Percentiles rank a stretch among this genome's conserved stretches.
phyloP scores from a whole-genome alignment of 2,888 invertebrate genomes.

The Plagodis pulveraria region DNA sequence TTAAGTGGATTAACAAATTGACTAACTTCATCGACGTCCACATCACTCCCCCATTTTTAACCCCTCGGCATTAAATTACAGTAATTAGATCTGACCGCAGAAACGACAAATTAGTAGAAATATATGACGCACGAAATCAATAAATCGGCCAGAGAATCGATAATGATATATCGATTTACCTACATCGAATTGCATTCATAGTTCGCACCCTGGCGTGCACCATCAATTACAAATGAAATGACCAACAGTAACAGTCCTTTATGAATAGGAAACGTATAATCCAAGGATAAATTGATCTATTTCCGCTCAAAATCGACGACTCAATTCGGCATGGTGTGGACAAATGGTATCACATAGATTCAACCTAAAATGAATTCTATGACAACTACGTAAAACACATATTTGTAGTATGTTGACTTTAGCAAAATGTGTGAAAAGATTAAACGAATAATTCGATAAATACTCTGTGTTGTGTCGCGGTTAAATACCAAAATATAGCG shows the following conservation, averaged over 20 bases:
- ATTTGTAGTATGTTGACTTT: conserved; percentile 7
- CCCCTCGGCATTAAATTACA: conserved; percentile 25
- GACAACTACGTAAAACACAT: not conserved
- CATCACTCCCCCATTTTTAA: conserved; percentile 18
- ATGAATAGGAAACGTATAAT: conserved; percentile 49
- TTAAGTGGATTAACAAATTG: too few species aligned
- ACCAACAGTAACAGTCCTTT: conserved; percentile 37
- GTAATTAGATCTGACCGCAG: conserved; percentile 31
- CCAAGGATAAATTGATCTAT: conserved; percentile 74
- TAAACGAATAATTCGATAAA: conserved; percentile 36
- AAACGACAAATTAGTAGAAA: conserved; percentile 34
- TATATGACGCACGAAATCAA: conserved; percentile 33
- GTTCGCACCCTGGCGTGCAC: conserved; percentile 30
- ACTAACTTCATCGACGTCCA: conserved; percentile 13
- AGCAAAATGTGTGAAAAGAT: conserved; percentile 19
- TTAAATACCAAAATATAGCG: conserved; percentile 33
- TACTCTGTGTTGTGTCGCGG: conserved; percentile 27
- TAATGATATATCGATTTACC: conserved; percentile 67
- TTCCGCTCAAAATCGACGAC: conserved; percentile 70
- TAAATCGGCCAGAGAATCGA: conserved; percentile 40
- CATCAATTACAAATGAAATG: conserved; percentile 36
- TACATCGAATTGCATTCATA: conserved; percentile 48
- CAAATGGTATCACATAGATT: conserved; percentile 14
- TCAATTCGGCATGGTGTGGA: conserved; percentile 38
- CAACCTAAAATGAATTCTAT: conserved; percentile 18